Evolutionary conservation across 1,140 invertebrate species (phyloP).

Genomic region (Drosophila gunungcola): DNA sequence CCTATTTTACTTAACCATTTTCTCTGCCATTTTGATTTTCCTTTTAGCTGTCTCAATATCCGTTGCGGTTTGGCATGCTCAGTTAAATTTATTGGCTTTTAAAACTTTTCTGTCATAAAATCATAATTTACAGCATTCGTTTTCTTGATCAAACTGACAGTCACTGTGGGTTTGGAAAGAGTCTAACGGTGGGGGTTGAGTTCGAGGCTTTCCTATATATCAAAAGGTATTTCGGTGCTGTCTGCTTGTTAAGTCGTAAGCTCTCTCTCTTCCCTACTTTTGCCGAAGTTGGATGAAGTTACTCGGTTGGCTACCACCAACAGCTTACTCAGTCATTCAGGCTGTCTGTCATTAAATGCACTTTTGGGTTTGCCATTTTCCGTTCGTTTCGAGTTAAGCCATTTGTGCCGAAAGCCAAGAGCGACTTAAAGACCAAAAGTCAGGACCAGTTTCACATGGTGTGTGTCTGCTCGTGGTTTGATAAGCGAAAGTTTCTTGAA

Average conservation of each 20-base stretch:
- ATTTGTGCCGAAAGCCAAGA: slow-evolving; percentile 64
- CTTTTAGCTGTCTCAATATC: slow-evolving; percentile 10
- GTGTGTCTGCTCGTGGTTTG: slow-evolving; percentile 48
- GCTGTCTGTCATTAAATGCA: slow-evolving; percentile 71
- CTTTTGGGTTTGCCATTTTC: slow-evolving; percentile 54
- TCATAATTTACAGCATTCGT: slow-evolving; percentile 81
- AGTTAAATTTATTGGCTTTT: slow-evolving; percentile 74
- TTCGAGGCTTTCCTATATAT: slow-evolving; percentile 27
- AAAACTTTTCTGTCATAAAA: slow-evolving; percentile 79
- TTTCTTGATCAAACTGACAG: slow-evolving; percentile 68
- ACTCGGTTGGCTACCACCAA: background rate
- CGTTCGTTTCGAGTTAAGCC: slow-evolving; percentile 50
- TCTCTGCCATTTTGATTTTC: slow-evolving; percentile 20
- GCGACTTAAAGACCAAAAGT: slow-evolving; percentile 47
- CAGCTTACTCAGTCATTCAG: slow-evolving; percentile 24
- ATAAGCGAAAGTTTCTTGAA: slow-evolving; percentile 81
- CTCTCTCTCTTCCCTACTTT: slow-evolving; percentile 38
- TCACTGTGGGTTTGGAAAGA: slow-evolving; percentile 35
- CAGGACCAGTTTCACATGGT: slow-evolving; percentile 46
- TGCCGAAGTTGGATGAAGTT: slow-evolving; percentile 29
- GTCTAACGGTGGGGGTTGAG: slow-evolving; percentile 14
- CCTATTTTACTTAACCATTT: slow-evolving; percentile 17
- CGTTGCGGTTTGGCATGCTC: slow-evolving; percentile 28
- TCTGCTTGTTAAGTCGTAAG: slow-evolving; percentile 48
- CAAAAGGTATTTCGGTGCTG: slow-evolving; percentile 38